Conservation (phyloP, 2,888 invertebrate genomes). For the Watsonalla cultraria region DNA sequence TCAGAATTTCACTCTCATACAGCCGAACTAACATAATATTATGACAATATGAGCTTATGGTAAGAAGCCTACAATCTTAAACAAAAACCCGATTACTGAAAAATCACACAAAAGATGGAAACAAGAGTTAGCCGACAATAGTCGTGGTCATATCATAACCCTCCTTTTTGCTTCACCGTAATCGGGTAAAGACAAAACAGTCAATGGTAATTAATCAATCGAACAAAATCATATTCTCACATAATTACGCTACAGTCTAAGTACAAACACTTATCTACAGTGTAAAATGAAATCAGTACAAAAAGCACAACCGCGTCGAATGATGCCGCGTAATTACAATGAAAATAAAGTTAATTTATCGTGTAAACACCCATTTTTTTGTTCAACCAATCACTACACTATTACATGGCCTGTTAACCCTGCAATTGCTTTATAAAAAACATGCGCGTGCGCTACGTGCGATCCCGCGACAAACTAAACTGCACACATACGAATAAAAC, state of each 20-base stretch:
- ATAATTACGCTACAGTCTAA: no score
- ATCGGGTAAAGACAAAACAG: no score
- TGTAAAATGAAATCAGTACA: background rate
- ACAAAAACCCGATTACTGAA: no score
- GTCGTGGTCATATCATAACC: no score
- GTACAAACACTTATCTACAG: background rate
- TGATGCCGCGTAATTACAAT: background rate
- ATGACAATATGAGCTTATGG: no score
- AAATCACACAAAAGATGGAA: no score
- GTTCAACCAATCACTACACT: constrained; percentile 42
- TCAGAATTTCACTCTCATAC: no score
- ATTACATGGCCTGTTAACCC: constrained; percentile 63
- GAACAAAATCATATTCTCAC: no score
- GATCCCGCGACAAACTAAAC: constrained; percentile 23
- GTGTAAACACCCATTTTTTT: constrained; percentile 37
- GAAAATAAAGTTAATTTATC: constrained; percentile 16
- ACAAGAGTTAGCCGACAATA: no score
- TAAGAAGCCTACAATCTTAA: no score
- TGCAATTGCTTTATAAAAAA: constrained; percentile 54
- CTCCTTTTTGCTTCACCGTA: no score
- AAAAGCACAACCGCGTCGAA: background rate
- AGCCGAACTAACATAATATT: no score
- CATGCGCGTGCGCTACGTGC: constrained; percentile 34
- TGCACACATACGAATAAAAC: background rate
- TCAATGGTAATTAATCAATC: background rate